Percentiles rank a stretch among this genome's conserved stretches.
Conservation (phyloP, 1,140 invertebrate genomes). For the Trissolcus basalis region DNA sequence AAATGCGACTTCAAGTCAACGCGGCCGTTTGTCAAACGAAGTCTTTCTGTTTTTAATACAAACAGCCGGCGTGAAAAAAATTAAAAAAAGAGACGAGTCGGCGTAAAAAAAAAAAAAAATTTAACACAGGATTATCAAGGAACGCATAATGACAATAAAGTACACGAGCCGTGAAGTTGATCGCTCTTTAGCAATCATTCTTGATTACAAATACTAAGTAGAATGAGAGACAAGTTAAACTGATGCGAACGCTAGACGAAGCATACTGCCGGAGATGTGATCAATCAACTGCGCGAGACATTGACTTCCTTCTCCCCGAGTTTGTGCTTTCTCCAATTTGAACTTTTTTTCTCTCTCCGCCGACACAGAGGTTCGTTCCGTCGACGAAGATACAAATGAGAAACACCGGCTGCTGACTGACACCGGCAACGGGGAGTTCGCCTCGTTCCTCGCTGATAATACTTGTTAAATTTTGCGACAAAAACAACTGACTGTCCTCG, state of each 20-base stretch:
- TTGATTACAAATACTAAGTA: slow-evolving; percentile 45
- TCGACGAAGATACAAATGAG: slow-evolving; percentile 47
- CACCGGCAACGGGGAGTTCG: slow-evolving; percentile 22
- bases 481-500: slow-evolving; percentile 23
- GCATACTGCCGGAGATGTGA: slow-evolving; percentile 26
- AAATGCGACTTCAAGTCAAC: too few species aligned
- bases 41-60: too few species aligned
- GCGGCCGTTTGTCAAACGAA: too few species aligned
- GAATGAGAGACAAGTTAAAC: slow-evolving; percentile 24
- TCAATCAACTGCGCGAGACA: slow-evolving; percentile 49
- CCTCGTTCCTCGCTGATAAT: slow-evolving; percentile 20
- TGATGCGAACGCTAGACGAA: slow-evolving; percentile 27
- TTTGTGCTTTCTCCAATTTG: slow-evolving; percentile 11
- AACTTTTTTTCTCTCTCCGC: slow-evolving; percentile 12
- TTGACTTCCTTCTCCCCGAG: slow-evolving; percentile 27
- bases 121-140: slow-evolving; percentile 20
- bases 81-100: not conserved
- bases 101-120: slow-evolving; percentile 1
- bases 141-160: slow-evolving; percentile 36
- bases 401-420: slow-evolving; percentile 34
- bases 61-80: too few species aligned
- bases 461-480: slow-evolving; percentile 34
- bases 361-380: slow-evolving; percentile 12
- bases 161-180: slow-evolving; percentile 28
- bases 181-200: slow-evolving; percentile 37